Percentiles rank a stretch among this genome's conserved stretches.
Conservation (phyloP, 2,888 invertebrate genomes). For the Argyra leucocephala region DNA sequence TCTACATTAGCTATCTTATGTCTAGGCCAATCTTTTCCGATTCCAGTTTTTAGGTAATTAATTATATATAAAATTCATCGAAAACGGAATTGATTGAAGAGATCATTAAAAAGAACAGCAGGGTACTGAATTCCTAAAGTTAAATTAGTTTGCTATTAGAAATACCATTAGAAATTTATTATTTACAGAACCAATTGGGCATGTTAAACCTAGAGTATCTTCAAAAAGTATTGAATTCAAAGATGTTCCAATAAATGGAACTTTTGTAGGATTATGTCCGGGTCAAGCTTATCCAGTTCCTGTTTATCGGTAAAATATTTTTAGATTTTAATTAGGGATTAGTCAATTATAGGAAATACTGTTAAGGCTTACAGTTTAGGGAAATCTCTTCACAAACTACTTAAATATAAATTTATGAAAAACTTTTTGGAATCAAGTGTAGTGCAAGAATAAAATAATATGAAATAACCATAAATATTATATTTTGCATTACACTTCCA, state of each 20-base stretch:
- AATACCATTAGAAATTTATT: background rate
- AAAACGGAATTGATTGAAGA: too few relatives aligned
- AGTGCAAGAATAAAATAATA: background rate
- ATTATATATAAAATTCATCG: too few relatives aligned
- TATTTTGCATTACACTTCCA: background rate
- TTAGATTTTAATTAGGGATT: slow-evolving; percentile 31
- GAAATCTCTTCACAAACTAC: background rate
- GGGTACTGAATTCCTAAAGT: background rate
- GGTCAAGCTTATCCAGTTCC: slow-evolving; percentile 51
- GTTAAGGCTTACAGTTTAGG: background rate
- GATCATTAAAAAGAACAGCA: too few relatives aligned
- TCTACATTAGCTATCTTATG: slow-evolving; percentile 44
- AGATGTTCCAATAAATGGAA: slow-evolving; percentile 29
- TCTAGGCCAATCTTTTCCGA: slow-evolving; percentile 50
- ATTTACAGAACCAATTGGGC: slow-evolving; percentile 38
- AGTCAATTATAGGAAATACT: too few relatives aligned
- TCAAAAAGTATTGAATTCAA: slow-evolving; percentile 38
- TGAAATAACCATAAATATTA: background rate
- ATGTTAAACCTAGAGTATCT: slow-evolving; percentile 37
- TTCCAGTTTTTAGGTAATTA: slow-evolving; percentile 48
- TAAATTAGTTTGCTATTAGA: background rate
- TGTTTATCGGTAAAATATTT: slow-evolving; percentile 50
- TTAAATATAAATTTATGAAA: background rate
- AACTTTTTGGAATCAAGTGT: background rate
- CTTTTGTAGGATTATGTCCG: slow-evolving; percentile 40